phyloP scores from a whole-genome alignment of 2,888 invertebrate genomes.

The Drosophila parthenogenetica region DNA sequence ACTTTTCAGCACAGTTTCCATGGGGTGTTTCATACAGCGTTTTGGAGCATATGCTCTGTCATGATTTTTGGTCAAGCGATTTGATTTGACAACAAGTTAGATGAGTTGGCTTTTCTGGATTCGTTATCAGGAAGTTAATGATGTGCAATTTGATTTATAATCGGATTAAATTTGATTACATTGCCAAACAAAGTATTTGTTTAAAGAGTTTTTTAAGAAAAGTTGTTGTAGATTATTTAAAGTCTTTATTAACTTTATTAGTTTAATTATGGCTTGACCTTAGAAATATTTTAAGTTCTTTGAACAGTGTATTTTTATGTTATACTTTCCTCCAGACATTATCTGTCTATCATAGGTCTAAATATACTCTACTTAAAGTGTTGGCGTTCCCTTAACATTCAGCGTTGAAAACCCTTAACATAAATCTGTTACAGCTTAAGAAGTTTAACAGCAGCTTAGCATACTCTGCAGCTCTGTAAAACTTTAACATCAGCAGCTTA shows the following conservation, averaged over 20 bases:
- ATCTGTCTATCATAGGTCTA: too few relatives aligned
- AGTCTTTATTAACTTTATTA: neutral
- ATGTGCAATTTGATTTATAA: neutral
- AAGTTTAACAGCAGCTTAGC: too few relatives aligned
- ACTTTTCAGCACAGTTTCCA: neutral
- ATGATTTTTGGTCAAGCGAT: slow-evolving; percentile 8
- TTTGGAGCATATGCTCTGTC: neutral
- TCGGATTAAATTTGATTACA: too few relatives aligned
- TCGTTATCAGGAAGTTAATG: slow-evolving; percentile 9
- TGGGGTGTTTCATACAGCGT: neutral
- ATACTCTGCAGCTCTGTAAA: too few relatives aligned
- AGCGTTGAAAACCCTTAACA: neutral
- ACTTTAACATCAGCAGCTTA: too few relatives aligned
- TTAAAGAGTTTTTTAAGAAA: neutral
- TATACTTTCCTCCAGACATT: too few relatives aligned
- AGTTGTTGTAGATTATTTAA: neutral
- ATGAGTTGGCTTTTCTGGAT: slow-evolving; percentile 7
- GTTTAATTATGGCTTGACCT: neutral
- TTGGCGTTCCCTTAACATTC: neutral
- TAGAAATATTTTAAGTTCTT: too few relatives aligned
- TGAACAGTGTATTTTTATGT: too few relatives aligned
- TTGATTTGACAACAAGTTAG: slow-evolving; percentile 12
- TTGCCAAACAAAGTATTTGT: too few relatives aligned
- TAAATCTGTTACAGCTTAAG: too few relatives aligned
- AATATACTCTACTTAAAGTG: neutral